Base-by-base conservation (phyloP, 2,113 vertebrate species). In the Psittacula cyanocephala region DNA sequence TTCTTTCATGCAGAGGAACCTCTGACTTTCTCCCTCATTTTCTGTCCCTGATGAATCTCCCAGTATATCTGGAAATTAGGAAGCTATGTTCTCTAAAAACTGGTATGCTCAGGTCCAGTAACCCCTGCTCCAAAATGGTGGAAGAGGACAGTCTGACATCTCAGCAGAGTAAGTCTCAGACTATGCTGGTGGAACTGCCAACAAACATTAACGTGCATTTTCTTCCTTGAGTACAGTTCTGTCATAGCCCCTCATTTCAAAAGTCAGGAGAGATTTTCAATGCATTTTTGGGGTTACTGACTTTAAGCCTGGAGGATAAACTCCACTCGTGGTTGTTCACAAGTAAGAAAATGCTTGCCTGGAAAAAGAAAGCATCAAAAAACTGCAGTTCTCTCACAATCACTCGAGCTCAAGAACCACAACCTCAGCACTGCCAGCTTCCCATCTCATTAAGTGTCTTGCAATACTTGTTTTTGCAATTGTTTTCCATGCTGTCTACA, bases 391-490 rank as follows among this genome's bases (percentile, higher is more conserved):
- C 62, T 93, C 88, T 72, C 87, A 87, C 67, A 83, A 28, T 62
- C 86, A 37, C 35, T 68, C 0, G 0, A 86, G 63, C 37, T 83
- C 57, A 78, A 62, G 80, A 94, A 88, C 53, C 71, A 69, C 46
- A 89, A 75, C 47, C 59, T 84, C 44, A 72, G 80, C 70, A 62
- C 44, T 9, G 7, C 39, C 69, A 79, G 81, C 64, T 92, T 93
- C 95, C 84, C 93, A 92, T 93, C 94, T 84, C 84, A 92, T 69
- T 95, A 96, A 84, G 69, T 69, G 69, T 79, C 96, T 95, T 87
- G 95, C 93, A 96, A 82, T 95, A 96, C 94, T 96, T 92, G 95
- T 95, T 92, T 94, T 92, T 97, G 93, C 81, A 94, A 96, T 91
- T 10, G 0, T 96, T 96, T 96, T 97, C 92, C 77, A 53, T 55